A percentile compares a stretch with the other conserved stretches of the same genome.
phyloP scores from a whole-genome alignment of 2,113 vertebrate genomes.

The Chamaea fasciata region DNA sequence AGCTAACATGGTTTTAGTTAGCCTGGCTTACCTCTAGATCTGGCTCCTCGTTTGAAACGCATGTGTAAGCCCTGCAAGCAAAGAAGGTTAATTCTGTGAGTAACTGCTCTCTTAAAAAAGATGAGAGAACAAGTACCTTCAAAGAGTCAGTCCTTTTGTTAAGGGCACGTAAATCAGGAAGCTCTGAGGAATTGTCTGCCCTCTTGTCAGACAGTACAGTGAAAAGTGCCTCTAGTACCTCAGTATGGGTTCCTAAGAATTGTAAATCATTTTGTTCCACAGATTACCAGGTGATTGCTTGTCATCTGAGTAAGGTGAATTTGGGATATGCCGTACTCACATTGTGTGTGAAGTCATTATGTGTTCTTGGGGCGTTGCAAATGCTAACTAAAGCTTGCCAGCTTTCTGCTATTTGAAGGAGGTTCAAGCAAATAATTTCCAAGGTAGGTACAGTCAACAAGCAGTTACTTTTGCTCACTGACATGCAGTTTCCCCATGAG shows the following conservation, averaged over 20 bases:
- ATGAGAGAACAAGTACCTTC: background rate
- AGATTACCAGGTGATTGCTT: background rate
- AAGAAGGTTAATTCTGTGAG: background rate
- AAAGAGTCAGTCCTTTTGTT: background rate
- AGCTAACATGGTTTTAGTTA: background rate
- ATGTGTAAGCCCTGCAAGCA: constrained; percentile 28
- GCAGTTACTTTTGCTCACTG: background rate
- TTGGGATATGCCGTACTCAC: background rate
- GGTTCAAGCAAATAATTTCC: background rate
- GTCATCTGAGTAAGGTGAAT: background rate
- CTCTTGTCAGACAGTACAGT: background rate
- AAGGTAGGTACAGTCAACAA: background rate
- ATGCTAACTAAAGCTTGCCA: background rate
- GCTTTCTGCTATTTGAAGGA: background rate
- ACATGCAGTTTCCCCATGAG: background rate
- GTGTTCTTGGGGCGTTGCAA: background rate
- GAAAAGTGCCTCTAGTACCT: background rate
- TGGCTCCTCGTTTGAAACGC: constrained; percentile 59
- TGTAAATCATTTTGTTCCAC: background rate
- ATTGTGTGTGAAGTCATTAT: background rate
- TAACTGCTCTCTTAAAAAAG: background rate
- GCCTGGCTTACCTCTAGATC: constrained; percentile 58
- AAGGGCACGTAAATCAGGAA: background rate
- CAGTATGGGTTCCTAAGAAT: background rate
- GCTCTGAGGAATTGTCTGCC: background rate